phyloP scores from a whole-genome alignment of 2,888 invertebrate genomes.

The Formica aserva region DNA sequence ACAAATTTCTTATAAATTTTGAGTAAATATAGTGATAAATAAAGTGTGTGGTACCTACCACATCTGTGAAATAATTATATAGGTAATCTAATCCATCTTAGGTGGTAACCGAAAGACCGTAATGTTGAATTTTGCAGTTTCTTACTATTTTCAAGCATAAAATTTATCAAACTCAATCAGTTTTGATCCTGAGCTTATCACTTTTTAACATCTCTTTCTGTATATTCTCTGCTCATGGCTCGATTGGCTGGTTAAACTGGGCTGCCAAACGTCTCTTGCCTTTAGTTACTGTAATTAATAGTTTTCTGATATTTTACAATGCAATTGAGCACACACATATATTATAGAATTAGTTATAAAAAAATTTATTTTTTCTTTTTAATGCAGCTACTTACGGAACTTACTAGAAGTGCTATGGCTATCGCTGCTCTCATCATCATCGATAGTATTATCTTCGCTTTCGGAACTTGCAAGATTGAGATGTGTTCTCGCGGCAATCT shows the following conservation, averaged over 20 bases:
- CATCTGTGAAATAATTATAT: slow-evolving; percentile 58
- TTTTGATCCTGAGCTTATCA: slow-evolving; percentile 30
- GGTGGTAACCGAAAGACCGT: slow-evolving; percentile 58
- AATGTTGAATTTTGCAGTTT: slow-evolving; percentile 34
- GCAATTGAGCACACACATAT: not conserved
- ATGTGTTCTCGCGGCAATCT: slow-evolving; percentile 55
- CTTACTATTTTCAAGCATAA: not conserved
- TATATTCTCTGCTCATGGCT: slow-evolving; percentile 59
- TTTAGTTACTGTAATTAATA: slow-evolving; percentile 77
- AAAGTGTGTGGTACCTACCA: slow-evolving; percentile 70
- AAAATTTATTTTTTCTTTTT: not conserved
- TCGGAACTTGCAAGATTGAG: slow-evolving; percentile 68
- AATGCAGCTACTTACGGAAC: slow-evolving; percentile 73
- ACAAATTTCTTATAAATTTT: slow-evolving; percentile 52
- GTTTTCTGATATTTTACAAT: not conserved
- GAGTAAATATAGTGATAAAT: slow-evolving; percentile 51
- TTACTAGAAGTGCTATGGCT: slow-evolving; percentile 79
- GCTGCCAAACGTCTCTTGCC: slow-evolving; percentile 86
- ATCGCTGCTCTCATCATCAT: slow-evolving; percentile 72
- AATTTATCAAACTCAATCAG: slow-evolving; percentile 4
- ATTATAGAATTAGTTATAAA: not conserved
- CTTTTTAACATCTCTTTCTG: slow-evolving; percentile 23
- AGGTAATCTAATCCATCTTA: slow-evolving; percentile 65
- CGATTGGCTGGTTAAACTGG: slow-evolving; percentile 84
- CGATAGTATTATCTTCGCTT: slow-evolving; percentile 68